phyloP scores from a whole-genome alignment of 2,888 invertebrate genomes.

The Drosophila histrio region DNA sequence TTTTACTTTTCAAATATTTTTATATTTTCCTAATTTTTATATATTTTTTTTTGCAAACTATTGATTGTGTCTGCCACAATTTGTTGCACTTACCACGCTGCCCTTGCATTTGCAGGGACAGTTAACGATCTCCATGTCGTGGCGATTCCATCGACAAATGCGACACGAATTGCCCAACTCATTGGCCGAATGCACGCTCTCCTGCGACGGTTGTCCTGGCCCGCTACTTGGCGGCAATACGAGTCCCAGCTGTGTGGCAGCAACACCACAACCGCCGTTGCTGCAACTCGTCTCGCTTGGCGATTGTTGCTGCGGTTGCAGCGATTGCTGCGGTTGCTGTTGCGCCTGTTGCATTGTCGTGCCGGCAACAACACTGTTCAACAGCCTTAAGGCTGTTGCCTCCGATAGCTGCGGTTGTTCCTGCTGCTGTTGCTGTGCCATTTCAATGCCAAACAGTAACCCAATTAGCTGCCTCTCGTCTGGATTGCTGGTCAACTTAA shows the following conservation, averaged over 20 bases:
- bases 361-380: slow-evolving; percentile 56
- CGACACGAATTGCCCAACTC: slow-evolving; percentile 80
- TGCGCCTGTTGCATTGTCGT: background rate
- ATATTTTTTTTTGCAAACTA: no score
- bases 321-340: background rate
- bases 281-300: background rate
- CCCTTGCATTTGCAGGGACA: slow-evolving; percentile 83
- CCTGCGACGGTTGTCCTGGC: slow-evolving; percentile 26
- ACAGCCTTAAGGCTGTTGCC: slow-evolving; percentile 67
- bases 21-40: no score
- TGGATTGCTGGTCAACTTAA: slow-evolving; percentile 11
- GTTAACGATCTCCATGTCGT: slow-evolving; percentile 73
- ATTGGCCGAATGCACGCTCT: slow-evolving; percentile 72
- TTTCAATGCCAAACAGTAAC: slow-evolving; percentile 13
- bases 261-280: background rate
- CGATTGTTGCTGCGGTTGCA: background rate
- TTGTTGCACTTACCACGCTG: slow-evolving; percentile 76
- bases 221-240: slow-evolving; percentile 2
- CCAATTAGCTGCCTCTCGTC: slow-evolving; percentile 3
- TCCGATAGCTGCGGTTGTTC: slow-evolving; percentile 52
- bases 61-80: no score
- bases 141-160: slow-evolving; percentile 82
- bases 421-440: slow-evolving; percentile 44
- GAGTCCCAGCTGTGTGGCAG: slow-evolving; percentile 1
- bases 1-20: no score